Conservation (phyloP, 1,140 invertebrate genomes). For the Drosophila virilis region DNA sequence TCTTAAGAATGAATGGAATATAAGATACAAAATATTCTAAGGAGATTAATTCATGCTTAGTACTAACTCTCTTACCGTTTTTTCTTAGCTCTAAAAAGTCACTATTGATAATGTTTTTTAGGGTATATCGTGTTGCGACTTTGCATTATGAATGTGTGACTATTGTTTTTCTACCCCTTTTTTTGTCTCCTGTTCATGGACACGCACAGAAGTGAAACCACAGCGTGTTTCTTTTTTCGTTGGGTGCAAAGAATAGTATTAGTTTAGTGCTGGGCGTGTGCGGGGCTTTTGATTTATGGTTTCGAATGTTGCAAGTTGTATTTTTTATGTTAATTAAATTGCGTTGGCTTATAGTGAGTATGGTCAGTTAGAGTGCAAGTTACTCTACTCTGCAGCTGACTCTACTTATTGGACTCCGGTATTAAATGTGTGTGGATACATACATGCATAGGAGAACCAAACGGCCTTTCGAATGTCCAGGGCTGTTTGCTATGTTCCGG, state of each 20-base stretch:
- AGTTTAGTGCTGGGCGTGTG: conserved; percentile 58
- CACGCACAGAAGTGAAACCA: conserved; percentile 14
- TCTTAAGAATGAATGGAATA: too few species aligned
- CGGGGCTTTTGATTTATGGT: conserved; percentile 67
- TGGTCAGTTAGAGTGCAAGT: conserved; percentile 48
- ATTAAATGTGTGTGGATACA: not conserved
- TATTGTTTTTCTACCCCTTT: conserved; percentile 36
- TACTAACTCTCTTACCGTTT: not conserved
- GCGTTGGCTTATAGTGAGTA: conserved; percentile 30
- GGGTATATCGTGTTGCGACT: not conserved
- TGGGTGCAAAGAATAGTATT: conserved; percentile 29
- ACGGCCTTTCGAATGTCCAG: not conserved
- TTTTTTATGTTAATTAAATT: conserved; percentile 81
- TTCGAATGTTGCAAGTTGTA: conserved; percentile 63
- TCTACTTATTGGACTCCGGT: conserved; percentile 36
- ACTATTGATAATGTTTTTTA: too few species aligned
- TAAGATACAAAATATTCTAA: too few species aligned
- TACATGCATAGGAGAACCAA: not conserved
- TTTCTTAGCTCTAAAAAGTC: not conserved
- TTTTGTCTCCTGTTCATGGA: conserved; percentile 13
- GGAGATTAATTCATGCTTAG: too few species aligned
- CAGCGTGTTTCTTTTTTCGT: conserved; percentile 16
- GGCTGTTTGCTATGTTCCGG: conserved; percentile 1
- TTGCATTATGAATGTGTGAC: conserved; percentile 2
- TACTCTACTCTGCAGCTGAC: conserved; percentile 45